phyloP scores from a whole-genome alignment of 2,888 invertebrate species.

The Eubasilissa splendida region DNA sequence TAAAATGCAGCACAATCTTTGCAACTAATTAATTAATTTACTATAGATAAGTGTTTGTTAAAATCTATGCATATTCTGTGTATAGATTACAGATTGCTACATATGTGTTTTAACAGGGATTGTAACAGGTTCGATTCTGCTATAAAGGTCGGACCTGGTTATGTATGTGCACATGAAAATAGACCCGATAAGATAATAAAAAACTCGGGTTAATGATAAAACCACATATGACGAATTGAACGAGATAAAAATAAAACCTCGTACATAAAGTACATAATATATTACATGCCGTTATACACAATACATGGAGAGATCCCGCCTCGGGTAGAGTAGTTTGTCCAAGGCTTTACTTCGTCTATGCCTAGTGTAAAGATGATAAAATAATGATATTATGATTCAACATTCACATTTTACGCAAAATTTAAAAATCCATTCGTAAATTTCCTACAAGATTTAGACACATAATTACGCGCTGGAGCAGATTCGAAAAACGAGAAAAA shows the following conservation, averaged over 20 bases:
- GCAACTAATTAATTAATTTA: too few species aligned
- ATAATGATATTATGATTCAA: too few species aligned
- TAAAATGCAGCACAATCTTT: too few species aligned
- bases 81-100: not conserved
- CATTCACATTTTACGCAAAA: too few species aligned
- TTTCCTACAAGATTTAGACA: too few species aligned
- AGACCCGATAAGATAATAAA: conserved; percentile 39
- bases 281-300: not conserved
- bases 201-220: conserved; percentile 38
- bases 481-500: too few species aligned
- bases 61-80: not conserved
- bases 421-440: too few species aligned
- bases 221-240: conserved; percentile 34
- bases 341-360: too few species aligned
- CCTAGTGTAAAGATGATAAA: too few species aligned
- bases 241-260: conserved; percentile 34
- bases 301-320: not conserved
- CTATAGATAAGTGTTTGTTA: not conserved
- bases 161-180: conserved; percentile 16
- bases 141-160: not conserved
- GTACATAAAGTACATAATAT: not conserved
- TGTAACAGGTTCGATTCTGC: conserved; percentile 22
- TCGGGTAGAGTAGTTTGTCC: too few species aligned
- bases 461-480: too few species aligned
- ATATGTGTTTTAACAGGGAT: not conserved